Evolutionary conservation across 2,888 invertebrate genomes (phyloP).

Genomic region (Phaedon cochleariae): DNA sequence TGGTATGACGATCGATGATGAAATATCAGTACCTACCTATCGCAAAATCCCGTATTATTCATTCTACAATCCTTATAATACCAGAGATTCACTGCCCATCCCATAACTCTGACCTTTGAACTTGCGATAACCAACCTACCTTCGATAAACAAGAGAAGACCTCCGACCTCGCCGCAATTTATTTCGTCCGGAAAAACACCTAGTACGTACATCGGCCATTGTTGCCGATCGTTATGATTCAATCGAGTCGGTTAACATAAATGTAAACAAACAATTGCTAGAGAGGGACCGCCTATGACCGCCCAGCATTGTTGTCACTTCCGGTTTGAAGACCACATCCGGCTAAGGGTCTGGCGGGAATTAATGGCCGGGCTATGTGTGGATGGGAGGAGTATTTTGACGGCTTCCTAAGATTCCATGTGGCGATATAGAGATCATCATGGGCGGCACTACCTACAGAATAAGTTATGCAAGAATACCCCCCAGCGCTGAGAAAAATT

Average conservation of each 20-base stretch:
- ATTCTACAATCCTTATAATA: background rate
- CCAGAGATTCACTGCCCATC: constrained; percentile 6
- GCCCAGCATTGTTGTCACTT: constrained; percentile 34
- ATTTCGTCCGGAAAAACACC: constrained; percentile 25
- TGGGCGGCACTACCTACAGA: too few relatives aligned
- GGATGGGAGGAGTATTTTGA: constrained; percentile 36
- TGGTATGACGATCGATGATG: too few relatives aligned
- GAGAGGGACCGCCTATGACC: constrained; percentile 32
- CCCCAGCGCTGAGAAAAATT: too few relatives aligned
- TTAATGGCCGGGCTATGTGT: constrained; percentile 26
- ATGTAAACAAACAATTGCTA: constrained; percentile 33
- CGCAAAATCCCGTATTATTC: too few relatives aligned
- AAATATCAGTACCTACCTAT: too few relatives aligned
- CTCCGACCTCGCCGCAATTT: constrained; percentile 26
- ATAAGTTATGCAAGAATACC: too few relatives aligned
- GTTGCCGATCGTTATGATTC: constrained; percentile 26
- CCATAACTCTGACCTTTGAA: constrained; percentile 1
- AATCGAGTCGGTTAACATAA: constrained; percentile 24
- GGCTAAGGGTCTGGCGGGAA: constrained; percentile 18
- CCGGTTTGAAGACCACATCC: constrained; percentile 33
- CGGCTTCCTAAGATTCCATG: background rate
- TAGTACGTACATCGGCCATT: constrained; percentile 26
- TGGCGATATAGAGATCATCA: background rate
- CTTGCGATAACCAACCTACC: constrained; percentile 10
- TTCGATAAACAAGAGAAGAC: constrained; percentile 23